Evolutionary conservation across 2,113 vertebrate genomes (phyloP).

Genomic region (Seriola aureovittata): DNA sequence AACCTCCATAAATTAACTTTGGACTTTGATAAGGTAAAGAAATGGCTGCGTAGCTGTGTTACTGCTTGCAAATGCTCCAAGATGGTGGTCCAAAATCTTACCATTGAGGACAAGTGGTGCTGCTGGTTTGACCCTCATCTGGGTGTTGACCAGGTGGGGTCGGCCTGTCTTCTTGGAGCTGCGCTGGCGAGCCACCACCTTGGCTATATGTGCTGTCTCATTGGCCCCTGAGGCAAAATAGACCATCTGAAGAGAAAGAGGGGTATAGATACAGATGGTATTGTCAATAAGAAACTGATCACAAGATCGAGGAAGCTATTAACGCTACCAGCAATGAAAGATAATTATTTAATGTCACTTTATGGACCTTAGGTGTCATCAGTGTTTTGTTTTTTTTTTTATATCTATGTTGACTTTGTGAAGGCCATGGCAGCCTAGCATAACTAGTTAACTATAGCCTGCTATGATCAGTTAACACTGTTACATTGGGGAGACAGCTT

Average conservation of each 20-base stretch:
- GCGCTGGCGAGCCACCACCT: slow-evolving; percentile 91
- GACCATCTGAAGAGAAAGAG: slow-evolving; percentile 77
- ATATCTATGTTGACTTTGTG: not conserved
- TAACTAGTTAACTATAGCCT: not conserved
- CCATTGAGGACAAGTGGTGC: slow-evolving; percentile 88
- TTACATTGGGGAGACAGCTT: not conserved
- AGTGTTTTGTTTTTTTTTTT: not conserved
- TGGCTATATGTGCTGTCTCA: slow-evolving; percentile 87
- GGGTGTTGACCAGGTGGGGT: slow-evolving; percentile 91
- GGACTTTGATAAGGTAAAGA: not conserved
- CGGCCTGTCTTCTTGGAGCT: slow-evolving; percentile 90
- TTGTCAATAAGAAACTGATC: slow-evolving; percentile 7
- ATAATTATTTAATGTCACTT: not conserved
- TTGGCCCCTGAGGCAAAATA: slow-evolving; percentile 87
- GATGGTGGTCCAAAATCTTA: slow-evolving; percentile 63
- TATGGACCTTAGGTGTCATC: not conserved
- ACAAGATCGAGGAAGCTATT: not conserved
- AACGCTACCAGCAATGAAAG: not conserved
- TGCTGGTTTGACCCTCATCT: slow-evolving; percentile 92
- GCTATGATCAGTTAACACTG: not conserved
- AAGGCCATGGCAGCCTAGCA: not conserved
- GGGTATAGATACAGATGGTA: not conserved
- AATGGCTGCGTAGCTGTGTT: not conserved
- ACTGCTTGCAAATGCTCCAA: not conserved
- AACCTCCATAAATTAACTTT: not conserved